Base-by-base conservation (phyloP, 2,888 invertebrate species). In the Pheosia tremula region DNA sequence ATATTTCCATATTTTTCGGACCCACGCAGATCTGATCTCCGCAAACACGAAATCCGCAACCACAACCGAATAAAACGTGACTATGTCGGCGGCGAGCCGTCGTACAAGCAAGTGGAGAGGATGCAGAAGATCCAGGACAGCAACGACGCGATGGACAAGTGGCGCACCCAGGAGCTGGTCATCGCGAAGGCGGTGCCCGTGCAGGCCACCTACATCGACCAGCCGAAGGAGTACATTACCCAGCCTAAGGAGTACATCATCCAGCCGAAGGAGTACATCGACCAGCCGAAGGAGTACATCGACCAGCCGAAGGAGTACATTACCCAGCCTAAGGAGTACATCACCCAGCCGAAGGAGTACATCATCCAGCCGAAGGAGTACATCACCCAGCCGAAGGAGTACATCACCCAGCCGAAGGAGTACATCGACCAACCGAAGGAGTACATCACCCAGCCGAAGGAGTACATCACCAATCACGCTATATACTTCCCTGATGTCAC, bases 41-140 rank as follows among this genome's bases (percentile, higher is more conserved):
- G 93, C n/a, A 93, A 93, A 64, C 93, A 93, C 76, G 93, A 93
- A 70, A 91, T 93, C 37, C 84, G 89, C 5, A 86, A 82, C 58
- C 93, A 93, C 83, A 91, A 93, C 63, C 88, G 93, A 43, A 81
- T 84, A n/a, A 93, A 93, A 61, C 89, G 92, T 13, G 90, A 90
- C 72, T 93, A 92, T 77, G 77, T 92, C 8, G 93, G 93, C 69
- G 93, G 93, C 41, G 93, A 93, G 72, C 93, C 93, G 0, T 79
- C 91, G 0, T 93, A 93, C 83, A 91, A 91, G 62, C 91, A 88
- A 69, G 89, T 88, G 5, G 93, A 93, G 67, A 72, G 91, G 13
- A 68, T 93, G 69, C 89, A 91, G 75, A 89, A 88, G 63, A 70
- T 83, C 36, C 83, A 87, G 56, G 86, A 86, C 10, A 76, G 9